Conservation (phyloP, 2,797 vertebrate genomes). For the Staurois parvus region DNA sequence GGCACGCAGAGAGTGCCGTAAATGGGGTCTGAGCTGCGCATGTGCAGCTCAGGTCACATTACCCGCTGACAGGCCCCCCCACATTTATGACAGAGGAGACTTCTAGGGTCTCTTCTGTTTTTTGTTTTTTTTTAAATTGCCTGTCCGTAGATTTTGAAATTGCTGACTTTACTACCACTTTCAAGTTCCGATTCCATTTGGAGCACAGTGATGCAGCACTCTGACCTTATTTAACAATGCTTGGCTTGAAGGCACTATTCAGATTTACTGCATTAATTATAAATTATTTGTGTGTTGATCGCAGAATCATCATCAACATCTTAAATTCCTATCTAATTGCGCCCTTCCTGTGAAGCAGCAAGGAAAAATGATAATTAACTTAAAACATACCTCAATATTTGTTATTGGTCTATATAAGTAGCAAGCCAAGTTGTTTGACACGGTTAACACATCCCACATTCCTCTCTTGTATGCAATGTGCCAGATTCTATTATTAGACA, state of each 20-base stretch:
- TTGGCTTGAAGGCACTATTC: constrained; percentile 40
- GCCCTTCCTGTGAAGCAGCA: constrained; percentile 44
- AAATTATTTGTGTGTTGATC: constrained; percentile 13
- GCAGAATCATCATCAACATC: constrained; percentile 39
- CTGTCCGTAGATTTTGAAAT: too few relatives aligned
- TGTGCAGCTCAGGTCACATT: too few relatives aligned
- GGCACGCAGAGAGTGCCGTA: too few relatives aligned
- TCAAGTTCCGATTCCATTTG: not conserved
- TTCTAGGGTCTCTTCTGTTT: too few relatives aligned
- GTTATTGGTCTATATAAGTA: constrained; percentile 26
- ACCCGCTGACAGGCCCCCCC: too few relatives aligned
- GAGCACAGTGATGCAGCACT: not conserved
- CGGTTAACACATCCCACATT: constrained; percentile 19
- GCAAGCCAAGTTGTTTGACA: constrained; percentile 6
- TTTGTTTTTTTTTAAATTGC: too few relatives aligned
- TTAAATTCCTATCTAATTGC: constrained; percentile 48
- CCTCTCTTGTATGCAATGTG: not conserved
- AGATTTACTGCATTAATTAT: constrained; percentile 35
- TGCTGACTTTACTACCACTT: too few relatives aligned
- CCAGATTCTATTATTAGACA: not conserved
- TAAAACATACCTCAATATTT: constrained; percentile 26
- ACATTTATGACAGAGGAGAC: too few relatives aligned
- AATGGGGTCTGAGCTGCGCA: too few relatives aligned
- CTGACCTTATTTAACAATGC: constrained; percentile 1
- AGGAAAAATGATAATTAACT: constrained; percentile 51